Percentiles rank a stretch among this genome's conserved stretches.
Conservation (phyloP, 2,113 vertebrate species). For the Orientallactaga bullata region DNA sequence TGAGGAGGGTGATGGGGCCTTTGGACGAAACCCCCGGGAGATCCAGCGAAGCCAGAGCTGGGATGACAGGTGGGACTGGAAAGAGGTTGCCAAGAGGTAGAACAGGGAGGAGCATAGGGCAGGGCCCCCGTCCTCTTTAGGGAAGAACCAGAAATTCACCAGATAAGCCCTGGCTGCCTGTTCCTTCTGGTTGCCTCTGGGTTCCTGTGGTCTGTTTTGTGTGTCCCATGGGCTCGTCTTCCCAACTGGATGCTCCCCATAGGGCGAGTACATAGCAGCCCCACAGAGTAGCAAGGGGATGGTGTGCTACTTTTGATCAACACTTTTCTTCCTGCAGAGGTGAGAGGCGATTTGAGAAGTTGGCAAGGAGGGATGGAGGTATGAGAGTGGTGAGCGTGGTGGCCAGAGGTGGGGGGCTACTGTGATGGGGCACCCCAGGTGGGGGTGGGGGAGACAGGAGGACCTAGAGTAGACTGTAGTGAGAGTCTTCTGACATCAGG, state of each 20-base stretch:
- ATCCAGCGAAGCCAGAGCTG: constrained; percentile 97
- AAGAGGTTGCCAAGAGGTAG: neutral
- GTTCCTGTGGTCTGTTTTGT: neutral
- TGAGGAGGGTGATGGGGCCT: constrained; percentile 92
- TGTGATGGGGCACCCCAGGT: neutral
- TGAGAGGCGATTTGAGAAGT: constrained; percentile 94
- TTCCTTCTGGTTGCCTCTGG: neutral
- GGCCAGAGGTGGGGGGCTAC: neutral
- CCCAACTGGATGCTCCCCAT: neutral
- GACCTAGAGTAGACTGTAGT: neutral
- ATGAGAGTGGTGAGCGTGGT: neutral
- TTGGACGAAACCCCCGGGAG: constrained; percentile 91
- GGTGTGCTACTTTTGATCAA: neutral
- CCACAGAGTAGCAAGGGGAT: neutral
- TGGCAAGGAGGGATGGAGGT: constrained; percentile 90
- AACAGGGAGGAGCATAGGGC: too few relatives aligned
- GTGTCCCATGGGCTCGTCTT: neutral
- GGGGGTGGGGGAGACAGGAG: neutral
- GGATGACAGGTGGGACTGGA: constrained; percentile 92
- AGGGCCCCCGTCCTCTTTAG: too few relatives aligned
- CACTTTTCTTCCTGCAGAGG: constrained; percentile 85
- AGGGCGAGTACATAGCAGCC: too few relatives aligned
- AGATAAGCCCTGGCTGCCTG: neutral
- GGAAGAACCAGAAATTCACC: neutral
- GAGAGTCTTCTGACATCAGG: neutral